Evolutionary conservation across 2,113 vertebrate species (phyloP), one percentile per base, ranked within the genome.

Genomic region (Pyxicephalus adspersus): DNA sequence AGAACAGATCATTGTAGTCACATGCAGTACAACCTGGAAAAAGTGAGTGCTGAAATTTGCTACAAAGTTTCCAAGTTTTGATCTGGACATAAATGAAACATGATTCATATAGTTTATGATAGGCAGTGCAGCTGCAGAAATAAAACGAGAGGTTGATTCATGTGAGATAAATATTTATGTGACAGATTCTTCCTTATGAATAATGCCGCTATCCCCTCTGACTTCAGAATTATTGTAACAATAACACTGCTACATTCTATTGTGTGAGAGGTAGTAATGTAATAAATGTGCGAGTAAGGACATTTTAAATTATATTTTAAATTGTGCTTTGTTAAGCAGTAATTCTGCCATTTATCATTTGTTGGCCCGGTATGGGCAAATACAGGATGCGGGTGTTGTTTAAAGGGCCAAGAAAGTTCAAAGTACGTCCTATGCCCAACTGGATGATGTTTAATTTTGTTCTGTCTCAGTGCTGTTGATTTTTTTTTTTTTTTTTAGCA

Each of bases 21-120:
- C 23, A 76, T 63, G 58, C 58, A 45, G 73, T 18, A 63, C 20
- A 58, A 64, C 31, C 57, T 76, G 73, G 73, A 76, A 76, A 76
- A 76, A 76, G 58, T 76, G 73, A 76, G 58, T 51, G 73, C 58
- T 61, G 57, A 76, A 76, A 76, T 51, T 64, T 34, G 58, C 73
- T 76, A 38, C 73, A 51, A 45, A 28, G n/a, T 64, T 76, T 61
- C 73, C 57, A 76, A 76, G 73, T 76, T 76, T 76, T 76, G 71
- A 76, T 63, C 52, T 76, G 73, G 22, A 64, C 58, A 20, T 64
- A 58, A 76, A 76, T 76, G 57, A 76, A 76, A 63, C 38, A 76
- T 76, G 73, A 76, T 50, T 76, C 73, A 76, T 76, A 64, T 76
- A 63, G 57, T 61, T 76, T 76, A 61, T 76, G 73, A 76, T 64